Evolutionary conservation across 2,797 vertebrate genomes (phyloP).

Genomic region (Trachurus trachurus): DNA sequence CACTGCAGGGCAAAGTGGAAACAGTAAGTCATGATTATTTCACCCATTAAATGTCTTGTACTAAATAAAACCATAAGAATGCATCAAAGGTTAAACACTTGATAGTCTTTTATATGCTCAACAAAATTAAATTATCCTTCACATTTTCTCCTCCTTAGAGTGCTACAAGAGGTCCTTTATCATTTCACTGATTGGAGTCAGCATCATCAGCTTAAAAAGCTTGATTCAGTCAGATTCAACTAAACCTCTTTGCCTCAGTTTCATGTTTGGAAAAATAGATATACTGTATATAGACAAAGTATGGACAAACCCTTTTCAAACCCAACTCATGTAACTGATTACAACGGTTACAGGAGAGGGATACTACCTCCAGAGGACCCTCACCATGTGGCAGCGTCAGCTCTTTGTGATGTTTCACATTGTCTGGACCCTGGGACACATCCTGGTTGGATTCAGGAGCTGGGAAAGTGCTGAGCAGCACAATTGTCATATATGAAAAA

Average conservation of each 20-base stretch:
- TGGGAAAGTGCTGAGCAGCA: slow-evolving; percentile 72
- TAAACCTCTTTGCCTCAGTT: too few species aligned
- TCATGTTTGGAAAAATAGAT: too few species aligned
- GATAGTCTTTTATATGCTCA: too few species aligned
- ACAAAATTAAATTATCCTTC: too few species aligned
- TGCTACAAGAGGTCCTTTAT: too few species aligned
- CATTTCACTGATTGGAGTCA: background rate
- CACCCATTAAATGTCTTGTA: too few species aligned
- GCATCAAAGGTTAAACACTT: too few species aligned
- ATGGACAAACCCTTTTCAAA: background rate
- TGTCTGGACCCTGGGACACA: slow-evolving; percentile 53
- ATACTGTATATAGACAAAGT: background rate
- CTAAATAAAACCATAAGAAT: too few species aligned
- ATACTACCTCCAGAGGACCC: background rate
- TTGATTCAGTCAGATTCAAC: background rate
- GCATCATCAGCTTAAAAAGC: background rate
- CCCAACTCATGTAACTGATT: background rate
- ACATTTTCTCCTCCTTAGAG: too few species aligned
- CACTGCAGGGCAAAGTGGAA: too few species aligned
- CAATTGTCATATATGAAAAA: slow-evolving; percentile 82
- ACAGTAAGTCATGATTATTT: too few species aligned
- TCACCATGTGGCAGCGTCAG: slow-evolving; percentile 17
- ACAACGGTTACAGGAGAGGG: background rate
- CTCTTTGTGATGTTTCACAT: slow-evolving; percentile 43
- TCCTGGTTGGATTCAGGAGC: slow-evolving; percentile 59